Base-by-base conservation (phyloP, 2,888 invertebrate genomes). In the Maniola hyperantus region DNA sequence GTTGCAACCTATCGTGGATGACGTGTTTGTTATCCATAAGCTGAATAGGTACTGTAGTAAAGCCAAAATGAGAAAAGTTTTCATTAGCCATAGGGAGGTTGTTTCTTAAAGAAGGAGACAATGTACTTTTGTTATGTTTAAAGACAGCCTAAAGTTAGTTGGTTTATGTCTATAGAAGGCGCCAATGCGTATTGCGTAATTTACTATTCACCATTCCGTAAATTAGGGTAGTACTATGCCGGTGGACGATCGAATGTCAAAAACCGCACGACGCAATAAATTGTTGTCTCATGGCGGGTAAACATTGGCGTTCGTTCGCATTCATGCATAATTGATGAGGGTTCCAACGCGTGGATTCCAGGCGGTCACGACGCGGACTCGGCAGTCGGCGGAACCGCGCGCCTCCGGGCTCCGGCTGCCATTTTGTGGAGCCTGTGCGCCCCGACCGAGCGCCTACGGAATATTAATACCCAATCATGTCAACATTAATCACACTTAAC, bases 271-370 rank as follows among this genome's bases (percentile, higher is more conserved):
- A 85, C 83, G 88, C 85, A 88, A 90, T 90, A 91, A 91, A 91
- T 91, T 86, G 87, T 87, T 86, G 88, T 90, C 88, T 87, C 87
- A 82, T 85, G 86, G 87, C 89, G 87, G 88, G 90, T 88, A 89
- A 91, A 91, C 91, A 91, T 88, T 84, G 88, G 81, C 87, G 87
- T 85, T 90, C 83, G 82, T 83, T 83, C 88, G 88, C 91, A 90
- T 91, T 91, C 91, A 90, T 91, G 89, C 90, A 91, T 91, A 90
- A 91, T 89, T 91, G 90, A 91, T 91, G 91, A 88, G 89, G 87
- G 88, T 86, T 84, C 80, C 83, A 87, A 81, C 85, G 87, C 85
- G 84, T 88, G 86, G 89, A 91, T 88, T 90, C 91, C 89, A 83
- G 86, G 83, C 89, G 87, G 89, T 90, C 90, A 90, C 91, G 90